Evolutionary conservation across 2,113 vertebrate species (phyloP).

Genomic region (Hippocampus barbouri): DNA sequence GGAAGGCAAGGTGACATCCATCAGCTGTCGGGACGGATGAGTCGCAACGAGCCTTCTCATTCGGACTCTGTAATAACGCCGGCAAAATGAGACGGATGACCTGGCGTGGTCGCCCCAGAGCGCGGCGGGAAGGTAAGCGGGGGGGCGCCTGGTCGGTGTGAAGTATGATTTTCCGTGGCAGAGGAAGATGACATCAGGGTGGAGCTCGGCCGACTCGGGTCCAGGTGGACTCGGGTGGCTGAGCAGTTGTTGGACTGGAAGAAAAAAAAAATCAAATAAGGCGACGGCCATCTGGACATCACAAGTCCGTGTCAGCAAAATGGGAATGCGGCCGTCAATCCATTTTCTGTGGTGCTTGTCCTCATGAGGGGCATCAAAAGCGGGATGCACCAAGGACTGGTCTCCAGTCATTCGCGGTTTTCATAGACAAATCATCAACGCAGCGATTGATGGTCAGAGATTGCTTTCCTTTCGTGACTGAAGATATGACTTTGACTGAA

Average conservation of each 20-base stretch:
- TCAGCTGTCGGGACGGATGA: conserved; percentile 59
- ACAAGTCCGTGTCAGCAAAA: conserved; percentile 44
- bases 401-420: not conserved
- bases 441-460: no score
- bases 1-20: conserved; percentile 64
- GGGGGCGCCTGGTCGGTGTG: conserved; percentile 24
- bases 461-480: no score
- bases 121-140: conserved; percentile 25
- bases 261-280: conserved; percentile 51
- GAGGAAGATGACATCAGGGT: not conserved
- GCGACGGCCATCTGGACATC: conserved; percentile 56
- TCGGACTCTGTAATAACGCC: conserved; percentile 69
- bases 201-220: not conserved
- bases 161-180: not conserved
- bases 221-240: conserved; percentile 18
- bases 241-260: conserved; percentile 49
- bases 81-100: conserved; percentile 66
- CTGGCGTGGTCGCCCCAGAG: conserved; percentile 39
- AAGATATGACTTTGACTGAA: no score
- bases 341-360: not conserved
- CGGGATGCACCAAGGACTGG: not conserved
- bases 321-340: conserved; percentile 12
- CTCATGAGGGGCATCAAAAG: not conserved
- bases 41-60: conserved; percentile 65
- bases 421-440: not conserved